phyloP scores from a whole-genome alignment of 1,140 invertebrate genomes.

The Gonioctena quinquepunctata region DNA sequence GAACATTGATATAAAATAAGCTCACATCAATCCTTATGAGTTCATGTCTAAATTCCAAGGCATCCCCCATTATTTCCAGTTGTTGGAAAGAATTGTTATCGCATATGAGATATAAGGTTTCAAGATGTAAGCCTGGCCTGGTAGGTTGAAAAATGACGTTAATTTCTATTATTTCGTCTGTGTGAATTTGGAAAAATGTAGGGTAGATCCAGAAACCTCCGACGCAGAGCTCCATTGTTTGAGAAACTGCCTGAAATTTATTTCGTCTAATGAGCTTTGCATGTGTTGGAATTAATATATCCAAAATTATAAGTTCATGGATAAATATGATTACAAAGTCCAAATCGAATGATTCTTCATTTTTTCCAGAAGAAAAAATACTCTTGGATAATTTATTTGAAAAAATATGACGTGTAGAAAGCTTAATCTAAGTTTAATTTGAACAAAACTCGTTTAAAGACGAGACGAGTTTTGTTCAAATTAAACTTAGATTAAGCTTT shows the following conservation, averaged over 20 bases:
- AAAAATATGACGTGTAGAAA: too few relatives aligned
- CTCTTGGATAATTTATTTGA: too few relatives aligned
- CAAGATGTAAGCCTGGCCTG: conserved; percentile 25
- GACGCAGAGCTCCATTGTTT: conserved; percentile 22
- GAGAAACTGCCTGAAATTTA: conserved; percentile 29
- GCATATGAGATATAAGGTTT: conserved; percentile 35
- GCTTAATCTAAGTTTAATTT: too few relatives aligned
- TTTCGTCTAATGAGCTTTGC: too few relatives aligned
- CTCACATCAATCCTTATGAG: conserved; percentile 27
- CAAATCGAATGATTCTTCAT: neutral
- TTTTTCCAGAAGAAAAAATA: neutral
- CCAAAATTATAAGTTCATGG: neutral
- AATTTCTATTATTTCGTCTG: conserved; percentile 35
- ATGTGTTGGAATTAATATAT: neutral
- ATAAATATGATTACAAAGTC: neutral
- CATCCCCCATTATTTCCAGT: conserved; percentile 39
- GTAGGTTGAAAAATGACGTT: conserved; percentile 33
- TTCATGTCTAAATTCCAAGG: conserved; percentile 31
- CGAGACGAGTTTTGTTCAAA: neutral
- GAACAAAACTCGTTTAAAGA: too few relatives aligned
- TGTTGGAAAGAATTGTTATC: conserved; percentile 38
- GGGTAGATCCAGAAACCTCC: conserved; percentile 37
- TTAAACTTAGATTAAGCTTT: too few relatives aligned
- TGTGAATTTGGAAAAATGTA: conserved; percentile 38
- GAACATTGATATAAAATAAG: neutral